phyloP scores from a whole-genome alignment of 2,888 invertebrate species.

The Pristionchus fissidentatus region DNA sequence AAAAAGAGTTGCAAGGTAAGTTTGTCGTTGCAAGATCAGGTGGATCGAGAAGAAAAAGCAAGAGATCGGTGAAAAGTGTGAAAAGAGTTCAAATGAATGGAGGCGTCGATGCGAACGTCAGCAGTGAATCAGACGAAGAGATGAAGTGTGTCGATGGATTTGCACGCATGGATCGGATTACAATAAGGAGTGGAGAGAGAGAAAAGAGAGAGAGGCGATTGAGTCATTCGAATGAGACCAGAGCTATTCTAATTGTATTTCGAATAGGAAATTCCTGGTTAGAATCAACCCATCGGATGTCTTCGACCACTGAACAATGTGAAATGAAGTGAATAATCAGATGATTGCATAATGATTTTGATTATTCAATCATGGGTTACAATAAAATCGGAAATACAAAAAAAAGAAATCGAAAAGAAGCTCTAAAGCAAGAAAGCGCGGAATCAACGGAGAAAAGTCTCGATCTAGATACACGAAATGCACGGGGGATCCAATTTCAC shows the following conservation, averaged over 20 bases:
- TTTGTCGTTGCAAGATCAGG: no score
- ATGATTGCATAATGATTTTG: slow-evolving; percentile 15
- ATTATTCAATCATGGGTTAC: no score
- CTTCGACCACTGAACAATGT: background rate
- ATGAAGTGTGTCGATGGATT: no score
- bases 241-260: no score
- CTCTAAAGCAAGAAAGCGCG: no score
- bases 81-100: background rate
- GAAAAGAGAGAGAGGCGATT: background rate
- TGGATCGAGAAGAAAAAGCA: background rate
- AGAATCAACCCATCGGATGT: background rate
- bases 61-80: background rate
- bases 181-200: slow-evolving; percentile 5
- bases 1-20: no score
- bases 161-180: slow-evolving; percentile 25
- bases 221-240: background rate
- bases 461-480: background rate
- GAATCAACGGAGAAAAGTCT: background rate
- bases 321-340: no score
- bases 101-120: slow-evolving; percentile 15
- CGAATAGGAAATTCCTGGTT: no score
- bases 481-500: slow-evolving; percentile 3
- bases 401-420: background rate
- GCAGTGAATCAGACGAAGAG: slow-evolving; percentile 18
- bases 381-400: no score